Conservation (phyloP, 2,113 vertebrate species). For the Phylloscopus trochilus region DNA sequence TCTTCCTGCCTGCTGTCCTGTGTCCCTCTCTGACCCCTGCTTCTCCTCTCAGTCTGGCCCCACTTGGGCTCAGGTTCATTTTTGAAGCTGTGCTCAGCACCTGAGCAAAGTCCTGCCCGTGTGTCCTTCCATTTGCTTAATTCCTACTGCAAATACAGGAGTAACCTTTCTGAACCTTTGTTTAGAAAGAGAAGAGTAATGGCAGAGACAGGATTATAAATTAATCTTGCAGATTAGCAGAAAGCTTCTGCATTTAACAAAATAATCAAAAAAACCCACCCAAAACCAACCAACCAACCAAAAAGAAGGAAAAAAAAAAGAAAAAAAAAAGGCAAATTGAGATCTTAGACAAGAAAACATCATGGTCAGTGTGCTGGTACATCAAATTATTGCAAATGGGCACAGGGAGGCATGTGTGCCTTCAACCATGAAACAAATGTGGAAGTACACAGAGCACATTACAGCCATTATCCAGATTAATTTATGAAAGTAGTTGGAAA, state of each 20-base stretch:
- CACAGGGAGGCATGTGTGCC: neutral
- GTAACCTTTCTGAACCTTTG: neutral
- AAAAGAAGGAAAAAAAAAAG: no score
- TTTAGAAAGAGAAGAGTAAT: neutral
- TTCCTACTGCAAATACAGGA: neutral
- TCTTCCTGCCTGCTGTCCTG: neutral
- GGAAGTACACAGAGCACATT: neutral
- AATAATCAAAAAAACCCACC: neutral
- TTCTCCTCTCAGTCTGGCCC: neutral
- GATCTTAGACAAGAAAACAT: neutral
- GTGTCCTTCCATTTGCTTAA: neutral
- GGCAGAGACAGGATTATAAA: constrained; percentile 1
- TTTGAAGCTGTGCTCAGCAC: neutral
- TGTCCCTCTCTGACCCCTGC: neutral
- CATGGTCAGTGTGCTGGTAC: neutral
- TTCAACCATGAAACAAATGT: neutral
- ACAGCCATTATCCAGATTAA: neutral
- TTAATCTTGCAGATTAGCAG: neutral
- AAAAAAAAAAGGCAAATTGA: neutral
- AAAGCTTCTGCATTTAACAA: neutral
- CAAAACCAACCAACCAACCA: neutral
- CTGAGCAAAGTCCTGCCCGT: neutral
- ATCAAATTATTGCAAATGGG: neutral
- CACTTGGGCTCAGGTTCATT: neutral
- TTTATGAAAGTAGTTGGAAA: constrained; percentile 6